Base-by-base conservation (phyloP, 2,113 vertebrate species). In the Cryptomyrus ogoouensis region DNA sequence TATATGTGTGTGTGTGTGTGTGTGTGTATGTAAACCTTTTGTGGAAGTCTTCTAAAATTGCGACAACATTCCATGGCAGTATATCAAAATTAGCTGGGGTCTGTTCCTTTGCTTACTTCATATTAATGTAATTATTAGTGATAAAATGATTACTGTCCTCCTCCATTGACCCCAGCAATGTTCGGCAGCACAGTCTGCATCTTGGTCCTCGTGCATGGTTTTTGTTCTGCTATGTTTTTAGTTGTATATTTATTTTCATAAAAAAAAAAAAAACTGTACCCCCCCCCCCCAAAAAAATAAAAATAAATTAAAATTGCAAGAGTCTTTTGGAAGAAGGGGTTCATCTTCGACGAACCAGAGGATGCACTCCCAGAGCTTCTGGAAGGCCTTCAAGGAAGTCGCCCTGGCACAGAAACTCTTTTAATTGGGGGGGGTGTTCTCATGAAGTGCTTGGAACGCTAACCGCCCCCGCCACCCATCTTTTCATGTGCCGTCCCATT, bases 381-480 rank as follows among this genome's bases (percentile, higher is more conserved):
- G 93, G 91, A 92, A 92, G 90, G 92, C 91, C 92, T 93, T 93
- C 85, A 93, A 91, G 91, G 93, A 93, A 88, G 90, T 91, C 88
- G 91, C 87, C 52, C 84, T 90, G 88, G 92, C 91, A 89, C 86
- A 90, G 90, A 92, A 91, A 87, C 89, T 90, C 89, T 91, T 92
- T 92, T 92, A 94, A 92, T 93, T 91, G 90, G 93, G 89, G 66
- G 9, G 21, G 12, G 44, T 21, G 44, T 27, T 42, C 47, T 88
- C 47, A 31, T 42, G 91, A 91, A 92, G 93, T 90, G 94, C 27
- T 27, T 88, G 91, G 84, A 50, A 89, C 90, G 88, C 89, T 92
- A 91, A 92, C 91, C 90, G n/a, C 91, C 89, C 88, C 83, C 91
- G 89, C 5, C 88, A 24, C 88, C 91, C 52, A 47, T 56, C 88